Conservation (phyloP, 2,113 vertebrate species). For the Oxyruncus cristatus region DNA sequence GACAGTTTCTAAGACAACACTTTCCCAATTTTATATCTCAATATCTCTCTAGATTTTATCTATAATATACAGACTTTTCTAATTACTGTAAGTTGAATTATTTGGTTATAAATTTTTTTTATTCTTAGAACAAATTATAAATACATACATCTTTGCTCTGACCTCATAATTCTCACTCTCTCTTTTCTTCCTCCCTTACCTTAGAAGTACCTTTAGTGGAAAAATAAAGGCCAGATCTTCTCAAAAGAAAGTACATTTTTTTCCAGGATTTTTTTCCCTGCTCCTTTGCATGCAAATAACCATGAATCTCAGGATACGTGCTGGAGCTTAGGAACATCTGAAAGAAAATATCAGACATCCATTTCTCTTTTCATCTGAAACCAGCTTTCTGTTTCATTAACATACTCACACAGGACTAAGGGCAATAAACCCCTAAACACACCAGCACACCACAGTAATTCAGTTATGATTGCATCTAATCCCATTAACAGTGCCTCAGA, state of each 20-base stretch:
- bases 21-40: background rate
- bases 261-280: constrained; percentile 94
- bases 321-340: constrained; percentile 94
- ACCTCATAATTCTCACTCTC: background rate
- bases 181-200: constrained; percentile 71
- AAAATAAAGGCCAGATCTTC: constrained; percentile 96
- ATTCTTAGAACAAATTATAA: background rate
- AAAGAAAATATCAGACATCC: constrained; percentile 10
- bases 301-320: constrained; percentile 93
- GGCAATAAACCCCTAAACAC: background rate
- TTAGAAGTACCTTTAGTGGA: constrained; percentile 96
- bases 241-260: constrained; percentile 91
- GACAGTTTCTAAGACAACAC: background rate
- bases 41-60: background rate
- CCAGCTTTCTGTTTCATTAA: background rate
- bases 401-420: background rate
- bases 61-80: background rate
- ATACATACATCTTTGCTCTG: background rate
- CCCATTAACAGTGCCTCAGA: background rate
- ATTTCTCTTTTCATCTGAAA: background rate
- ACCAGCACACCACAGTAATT: background rate
- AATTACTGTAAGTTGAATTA: background rate
- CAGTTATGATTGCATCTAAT: background rate
- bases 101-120: background rate
- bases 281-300: constrained; percentile 91